These are phyloP conservation scores for Gymnogyps californianus DNA, from an alignment of 2,113 vertebrate species.

Conservation along the genomic window DNA sequence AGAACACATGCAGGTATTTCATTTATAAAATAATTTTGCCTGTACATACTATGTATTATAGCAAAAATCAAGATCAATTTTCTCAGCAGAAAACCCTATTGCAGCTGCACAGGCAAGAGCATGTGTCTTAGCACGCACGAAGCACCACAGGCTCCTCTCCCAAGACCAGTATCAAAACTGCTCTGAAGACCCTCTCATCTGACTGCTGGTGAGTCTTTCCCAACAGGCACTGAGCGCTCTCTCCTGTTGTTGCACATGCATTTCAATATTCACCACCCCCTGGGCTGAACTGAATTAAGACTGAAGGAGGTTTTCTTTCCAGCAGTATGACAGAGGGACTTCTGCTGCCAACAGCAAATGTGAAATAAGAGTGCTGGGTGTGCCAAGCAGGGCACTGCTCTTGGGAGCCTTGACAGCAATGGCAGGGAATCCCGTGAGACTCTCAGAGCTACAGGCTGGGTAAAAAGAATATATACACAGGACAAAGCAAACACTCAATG, in stretches of 20 bases:
- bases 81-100: background rate
- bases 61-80: background rate
- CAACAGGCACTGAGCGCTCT: background rate
- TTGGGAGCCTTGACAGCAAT: background rate
- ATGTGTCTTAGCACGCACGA: accelerated
- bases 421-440: background rate
- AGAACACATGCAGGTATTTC: background rate
- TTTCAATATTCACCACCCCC: background rate
- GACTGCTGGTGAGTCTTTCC: background rate
- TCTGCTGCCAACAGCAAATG: background rate
- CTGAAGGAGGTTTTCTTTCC: background rate
- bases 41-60: background rate
- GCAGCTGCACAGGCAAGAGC: background rate
- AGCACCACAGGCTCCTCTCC: background rate
- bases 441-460: background rate
- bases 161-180: background rate
- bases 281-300: background rate
- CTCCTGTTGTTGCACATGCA: background rate
- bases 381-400: background rate
- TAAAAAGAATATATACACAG: background rate
- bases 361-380: background rate
- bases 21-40: background rate
- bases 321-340: background rate
- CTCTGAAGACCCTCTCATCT: background rate
- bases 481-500: background rate